Evolutionary conservation across 2,113 vertebrate species (phyloP).

Genomic region (Blennius ocellaris): DNA sequence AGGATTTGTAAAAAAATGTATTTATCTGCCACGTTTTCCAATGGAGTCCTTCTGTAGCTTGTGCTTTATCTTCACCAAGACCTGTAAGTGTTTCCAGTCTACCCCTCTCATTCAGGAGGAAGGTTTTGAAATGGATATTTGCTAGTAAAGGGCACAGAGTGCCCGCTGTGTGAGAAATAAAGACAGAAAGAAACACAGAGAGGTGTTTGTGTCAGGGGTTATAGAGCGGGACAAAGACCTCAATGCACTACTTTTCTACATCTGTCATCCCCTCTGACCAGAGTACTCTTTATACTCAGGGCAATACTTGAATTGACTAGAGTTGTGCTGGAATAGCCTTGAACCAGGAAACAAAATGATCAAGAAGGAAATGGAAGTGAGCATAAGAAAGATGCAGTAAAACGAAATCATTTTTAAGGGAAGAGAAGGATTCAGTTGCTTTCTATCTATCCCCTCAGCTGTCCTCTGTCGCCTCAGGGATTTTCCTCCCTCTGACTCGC

Average conservation of each 20-base stretch:
- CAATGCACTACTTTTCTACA: slow-evolving; percentile 30
- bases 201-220: slow-evolving; percentile 45
- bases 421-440: slow-evolving; percentile 10
- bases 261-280: slow-evolving; percentile 51
- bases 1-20: slow-evolving; percentile 14
- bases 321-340: not conserved
- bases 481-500: slow-evolving; percentile 17
- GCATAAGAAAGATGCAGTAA: slow-evolving; percentile 10
- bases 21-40: slow-evolving; percentile 12
- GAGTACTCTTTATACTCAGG: slow-evolving; percentile 31
- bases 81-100: slow-evolving; percentile 15
- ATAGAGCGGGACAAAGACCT: slow-evolving; percentile 29
- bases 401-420: slow-evolving; percentile 1
- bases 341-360: not conserved
- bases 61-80: not conserved
- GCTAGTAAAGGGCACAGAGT: slow-evolving; percentile 54
- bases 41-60: slow-evolving; percentile 1
- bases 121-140: slow-evolving; percentile 73
- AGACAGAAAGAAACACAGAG: slow-evolving; percentile 51
- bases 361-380: slow-evolving; percentile 10
- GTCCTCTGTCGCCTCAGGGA: slow-evolving; percentile 14
- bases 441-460: slow-evolving; percentile 14
- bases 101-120: slow-evolving; percentile 33
- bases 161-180: slow-evolving; percentile 62
- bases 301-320: slow-evolving; percentile 41